Conservation (phyloP, 2,797 vertebrate genomes). For the Otus scops region DNA sequence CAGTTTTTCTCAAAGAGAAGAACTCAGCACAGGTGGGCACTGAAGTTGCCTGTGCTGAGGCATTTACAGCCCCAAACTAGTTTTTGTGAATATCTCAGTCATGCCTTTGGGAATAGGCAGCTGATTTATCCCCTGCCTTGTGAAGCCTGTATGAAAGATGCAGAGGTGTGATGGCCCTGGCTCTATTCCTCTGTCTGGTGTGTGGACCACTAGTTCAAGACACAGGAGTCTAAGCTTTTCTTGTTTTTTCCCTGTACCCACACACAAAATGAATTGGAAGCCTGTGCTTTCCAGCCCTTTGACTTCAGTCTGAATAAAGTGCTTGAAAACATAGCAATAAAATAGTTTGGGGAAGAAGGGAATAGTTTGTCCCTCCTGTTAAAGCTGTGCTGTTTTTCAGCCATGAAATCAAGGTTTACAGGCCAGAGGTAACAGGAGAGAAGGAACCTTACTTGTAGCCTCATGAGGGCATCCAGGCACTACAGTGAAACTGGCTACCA, state of each 20-base stretch:
- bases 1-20: neutral
- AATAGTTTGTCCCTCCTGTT: neutral
- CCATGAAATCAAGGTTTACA: neutral
- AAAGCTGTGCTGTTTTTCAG: neutral
- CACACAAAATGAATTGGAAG: neutral
- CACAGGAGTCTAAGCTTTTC: neutral
- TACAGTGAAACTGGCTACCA: neutral
- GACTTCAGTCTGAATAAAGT: neutral
- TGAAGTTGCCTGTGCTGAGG: neutral
- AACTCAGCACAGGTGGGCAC: rapidly evolving
- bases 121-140: neutral
- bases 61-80: neutral
- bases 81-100: neutral
- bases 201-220: neutral
- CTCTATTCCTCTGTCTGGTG: neutral
- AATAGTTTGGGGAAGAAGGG: neutral
- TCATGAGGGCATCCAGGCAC: neutral
- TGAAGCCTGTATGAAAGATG: neutral
- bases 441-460: neutral
- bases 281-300: neutral
- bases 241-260: neutral
- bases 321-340: neutral
- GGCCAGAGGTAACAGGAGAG: neutral
- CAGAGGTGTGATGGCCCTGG: neutral
- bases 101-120: neutral